These are phyloP conservation scores for Drosophila repletoides DNA, from an alignment of 1,140 invertebrate species.

Conservation along the genomic window DNA sequence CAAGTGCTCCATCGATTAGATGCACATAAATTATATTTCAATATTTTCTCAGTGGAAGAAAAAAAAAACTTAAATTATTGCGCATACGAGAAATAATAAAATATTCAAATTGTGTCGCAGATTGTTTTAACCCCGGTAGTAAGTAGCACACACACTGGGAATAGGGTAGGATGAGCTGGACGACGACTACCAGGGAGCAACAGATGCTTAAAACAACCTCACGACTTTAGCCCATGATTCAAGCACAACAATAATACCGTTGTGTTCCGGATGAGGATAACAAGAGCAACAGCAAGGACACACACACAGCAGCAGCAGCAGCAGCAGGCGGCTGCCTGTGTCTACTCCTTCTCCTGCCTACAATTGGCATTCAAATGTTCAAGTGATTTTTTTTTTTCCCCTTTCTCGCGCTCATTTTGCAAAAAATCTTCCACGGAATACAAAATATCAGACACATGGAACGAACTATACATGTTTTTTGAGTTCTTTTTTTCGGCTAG, in stretches of 20 bases:
- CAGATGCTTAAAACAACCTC: slow-evolving; percentile 66
- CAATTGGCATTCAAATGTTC: slow-evolving; percentile 75
- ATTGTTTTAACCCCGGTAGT: slow-evolving; percentile 24
- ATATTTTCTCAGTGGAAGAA: not conserved
- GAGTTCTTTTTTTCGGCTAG: slow-evolving; percentile 30
- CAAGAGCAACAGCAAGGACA: not conserved
- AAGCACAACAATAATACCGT: slow-evolving; percentile 41
- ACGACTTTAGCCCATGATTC: slow-evolving; percentile 56
- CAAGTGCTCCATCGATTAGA: not conserved
- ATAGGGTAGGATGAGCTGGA: not conserved
- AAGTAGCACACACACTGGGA: not conserved
- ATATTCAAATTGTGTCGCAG: slow-evolving; percentile 57
- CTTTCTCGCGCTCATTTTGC: slow-evolving; percentile 47
- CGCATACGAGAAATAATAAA: slow-evolving; percentile 35
- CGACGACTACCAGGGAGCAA: slow-evolving; percentile 25
- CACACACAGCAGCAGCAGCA: too few species aligned
- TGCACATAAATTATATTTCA: too few species aligned
- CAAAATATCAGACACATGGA: slow-evolving; percentile 64
- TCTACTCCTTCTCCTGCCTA: not conserved
- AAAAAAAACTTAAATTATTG: slow-evolving; percentile 8
- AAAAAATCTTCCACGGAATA: slow-evolving; percentile 50
- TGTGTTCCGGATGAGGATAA: slow-evolving; percentile 24
- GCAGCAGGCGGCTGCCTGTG: too few species aligned
- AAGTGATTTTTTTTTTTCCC: slow-evolving; percentile 80
- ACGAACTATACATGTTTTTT: too few species aligned